A percentile compares a stretch with the other conserved stretches of the same genome.
Evolutionary conservation across 2,113 vertebrate species (phyloP).

Genomic region (Hepsetus odoe): DNA sequence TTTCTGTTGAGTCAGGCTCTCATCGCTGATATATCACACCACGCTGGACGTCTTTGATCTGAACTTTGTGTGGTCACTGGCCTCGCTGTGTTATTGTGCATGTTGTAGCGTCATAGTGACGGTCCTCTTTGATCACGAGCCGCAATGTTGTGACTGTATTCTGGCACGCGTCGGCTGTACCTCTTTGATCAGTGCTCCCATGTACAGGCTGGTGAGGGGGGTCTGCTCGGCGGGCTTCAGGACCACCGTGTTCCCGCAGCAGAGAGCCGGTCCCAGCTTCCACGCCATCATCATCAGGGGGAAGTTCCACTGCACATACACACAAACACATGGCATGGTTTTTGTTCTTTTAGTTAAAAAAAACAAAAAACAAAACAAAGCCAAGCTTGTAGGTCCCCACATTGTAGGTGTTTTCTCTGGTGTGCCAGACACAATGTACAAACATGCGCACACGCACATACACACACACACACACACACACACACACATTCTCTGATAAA

Average conservation of each 20-base stretch:
- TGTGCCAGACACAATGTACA: slow-evolving; percentile 32
- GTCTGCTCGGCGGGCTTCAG: slow-evolving; percentile 97
- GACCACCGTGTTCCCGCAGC: slow-evolving; percentile 95
- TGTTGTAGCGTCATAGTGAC: slow-evolving; percentile 17
- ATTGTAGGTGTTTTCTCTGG: no score
- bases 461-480: slow-evolving; percentile 58
- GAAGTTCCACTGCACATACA: slow-evolving; percentile 93
- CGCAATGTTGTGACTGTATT: neutral
- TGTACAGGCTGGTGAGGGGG: slow-evolving; percentile 93
- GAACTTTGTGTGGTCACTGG: slow-evolving; percentile 67
- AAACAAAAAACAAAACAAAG: no score
- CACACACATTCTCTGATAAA: slow-evolving; percentile 35
- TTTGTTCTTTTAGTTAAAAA: no score
- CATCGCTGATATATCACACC: slow-evolving; percentile 22
- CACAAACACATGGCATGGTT: slow-evolving; percentile 19
- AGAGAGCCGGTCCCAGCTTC: slow-evolving; percentile 95
- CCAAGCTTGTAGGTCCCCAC: no score
- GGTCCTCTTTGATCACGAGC: slow-evolving; percentile 19
- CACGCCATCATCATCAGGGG: slow-evolving; percentile 98
- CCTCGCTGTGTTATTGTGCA: slow-evolving; percentile 38
- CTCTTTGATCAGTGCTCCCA: slow-evolving; percentile 95
- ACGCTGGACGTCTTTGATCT: slow-evolving; percentile 89
- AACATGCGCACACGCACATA: slow-evolving; percentile 65
- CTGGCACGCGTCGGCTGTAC: slow-evolving; percentile 70
- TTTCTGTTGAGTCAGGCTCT: neutral